Percentiles rank a stretch among this genome's conserved stretches.
Conservation (phyloP, 1,140 invertebrate species). For the Contarinia nasturtii region DNA sequence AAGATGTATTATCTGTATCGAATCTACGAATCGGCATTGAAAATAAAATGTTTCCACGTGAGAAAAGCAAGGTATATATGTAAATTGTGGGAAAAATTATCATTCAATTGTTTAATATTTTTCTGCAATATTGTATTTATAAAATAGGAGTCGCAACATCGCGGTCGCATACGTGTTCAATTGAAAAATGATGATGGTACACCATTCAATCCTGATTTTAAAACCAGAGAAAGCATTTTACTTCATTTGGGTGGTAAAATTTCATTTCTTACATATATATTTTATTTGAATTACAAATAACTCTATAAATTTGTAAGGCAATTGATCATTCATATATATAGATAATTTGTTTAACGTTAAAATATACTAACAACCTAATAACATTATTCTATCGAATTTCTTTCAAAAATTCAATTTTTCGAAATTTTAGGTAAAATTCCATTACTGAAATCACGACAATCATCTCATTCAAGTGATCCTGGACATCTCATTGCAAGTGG, state of each 20-base stretch:
- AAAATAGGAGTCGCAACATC: slow-evolving; percentile 45
- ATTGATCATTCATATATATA: too few species aligned
- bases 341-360: too few species aligned
- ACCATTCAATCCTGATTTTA: slow-evolving; percentile 50
- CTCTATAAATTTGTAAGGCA: too few species aligned
- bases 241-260: slow-evolving; percentile 65
- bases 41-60: slow-evolving; percentile 85
- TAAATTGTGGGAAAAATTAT: background rate
- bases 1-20: slow-evolving; percentile 67
- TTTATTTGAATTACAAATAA: too few species aligned
- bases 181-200: slow-evolving; percentile 82
- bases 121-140: background rate
- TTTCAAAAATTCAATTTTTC: too few species aligned
- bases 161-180: slow-evolving; percentile 80
- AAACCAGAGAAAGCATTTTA: slow-evolving; percentile 58
- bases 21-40: slow-evolving; percentile 78
- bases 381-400: too few species aligned
- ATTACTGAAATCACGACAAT: too few species aligned
- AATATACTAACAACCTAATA: too few species aligned
- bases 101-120: background rate
- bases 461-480: too few species aligned
- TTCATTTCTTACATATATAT: too few species aligned
- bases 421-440: too few species aligned
- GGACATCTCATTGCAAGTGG: too few species aligned
- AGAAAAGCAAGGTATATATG: slow-evolving; percentile 52